Percentiles rank a stretch among this genome's conserved stretches.
Conservation (phyloP, 2,797 vertebrate genomes). For the Geranospiza caerulescens region DNA sequence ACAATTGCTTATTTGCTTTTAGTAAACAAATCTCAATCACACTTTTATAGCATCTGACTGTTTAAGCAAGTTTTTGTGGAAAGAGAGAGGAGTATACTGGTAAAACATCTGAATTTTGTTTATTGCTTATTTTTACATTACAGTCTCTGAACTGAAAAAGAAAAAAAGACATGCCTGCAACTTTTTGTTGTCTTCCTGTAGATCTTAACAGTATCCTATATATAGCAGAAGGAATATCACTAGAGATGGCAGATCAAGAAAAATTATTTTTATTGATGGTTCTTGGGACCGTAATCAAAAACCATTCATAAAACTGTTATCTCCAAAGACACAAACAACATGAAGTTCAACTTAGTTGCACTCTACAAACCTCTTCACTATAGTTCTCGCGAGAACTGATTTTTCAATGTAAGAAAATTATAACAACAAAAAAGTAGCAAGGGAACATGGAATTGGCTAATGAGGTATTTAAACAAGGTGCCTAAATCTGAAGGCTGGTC, state of each 20-base stretch:
- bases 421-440: neutral
- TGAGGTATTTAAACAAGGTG: neutral
- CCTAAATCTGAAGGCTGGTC: neutral
- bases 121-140: neutral
- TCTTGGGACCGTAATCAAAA: neutral
- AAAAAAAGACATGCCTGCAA: neutral
- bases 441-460: neutral
- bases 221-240: neutral
- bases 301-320: neutral
- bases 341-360: neutral
- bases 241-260: neutral
- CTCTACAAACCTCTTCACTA: neutral
- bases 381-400: neutral
- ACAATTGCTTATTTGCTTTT: neutral
- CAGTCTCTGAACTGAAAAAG: neutral
- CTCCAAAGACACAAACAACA: neutral
- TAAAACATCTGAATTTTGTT: neutral
- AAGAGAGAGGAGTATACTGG: neutral
- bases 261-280: neutral
- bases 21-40: neutral
- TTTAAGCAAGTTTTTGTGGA: neutral
- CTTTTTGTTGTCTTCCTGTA: neutral
- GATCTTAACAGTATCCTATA: neutral
- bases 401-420: neutral
- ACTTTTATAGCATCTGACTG: neutral